These are phyloP conservation scores for Lytechinus variegatus DNA, from an alignment of 35 echinoderm and acorn worm genomes.

Conservation along the genomic window DNA sequence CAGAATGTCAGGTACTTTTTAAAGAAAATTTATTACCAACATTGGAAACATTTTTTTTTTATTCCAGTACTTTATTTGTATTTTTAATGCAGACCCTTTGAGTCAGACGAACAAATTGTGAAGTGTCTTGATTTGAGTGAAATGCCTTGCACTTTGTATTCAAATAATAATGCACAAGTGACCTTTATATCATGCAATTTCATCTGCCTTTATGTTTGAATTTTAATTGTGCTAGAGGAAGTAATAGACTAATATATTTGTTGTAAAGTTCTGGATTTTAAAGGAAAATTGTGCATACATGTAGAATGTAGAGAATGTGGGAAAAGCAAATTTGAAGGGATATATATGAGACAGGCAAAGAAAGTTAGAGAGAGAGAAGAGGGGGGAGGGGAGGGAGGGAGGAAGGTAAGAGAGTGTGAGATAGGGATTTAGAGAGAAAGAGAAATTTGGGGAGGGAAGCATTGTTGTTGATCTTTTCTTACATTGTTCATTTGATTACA, in stretches of 20 bases:
- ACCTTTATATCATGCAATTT: not conserved
- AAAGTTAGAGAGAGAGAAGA: not conserved
- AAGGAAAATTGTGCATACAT: too few species aligned
- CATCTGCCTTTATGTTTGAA: not conserved
- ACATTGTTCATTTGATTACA: not conserved
- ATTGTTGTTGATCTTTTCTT: not conserved
- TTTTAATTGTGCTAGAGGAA: not conserved
- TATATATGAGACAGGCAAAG: not conserved
- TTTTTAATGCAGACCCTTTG: not conserved
- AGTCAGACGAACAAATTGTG: not conserved
- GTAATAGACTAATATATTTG: not conserved
- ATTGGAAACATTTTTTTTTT: not conserved
- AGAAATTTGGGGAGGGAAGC: not conserved
- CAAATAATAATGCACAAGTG: not conserved
- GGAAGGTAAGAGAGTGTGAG: too few species aligned
- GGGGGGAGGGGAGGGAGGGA: not conserved
- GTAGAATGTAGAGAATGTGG: not conserved
- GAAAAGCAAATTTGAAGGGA: not conserved
- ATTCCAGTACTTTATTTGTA: not conserved
- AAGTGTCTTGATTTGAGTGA: constrained; percentile 17
- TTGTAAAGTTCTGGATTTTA: too few species aligned
- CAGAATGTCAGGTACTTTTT: not conserved
- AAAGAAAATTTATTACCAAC: not conserved
- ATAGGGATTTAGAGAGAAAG: not conserved
- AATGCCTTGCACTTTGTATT: not conserved